Percentiles rank a stretch among this genome's conserved stretches.
These are phyloP conservation scores for Anhinga rufa DNA, from an alignment of 2,113 vertebrate genomes.

Conservation along the genomic window DNA sequence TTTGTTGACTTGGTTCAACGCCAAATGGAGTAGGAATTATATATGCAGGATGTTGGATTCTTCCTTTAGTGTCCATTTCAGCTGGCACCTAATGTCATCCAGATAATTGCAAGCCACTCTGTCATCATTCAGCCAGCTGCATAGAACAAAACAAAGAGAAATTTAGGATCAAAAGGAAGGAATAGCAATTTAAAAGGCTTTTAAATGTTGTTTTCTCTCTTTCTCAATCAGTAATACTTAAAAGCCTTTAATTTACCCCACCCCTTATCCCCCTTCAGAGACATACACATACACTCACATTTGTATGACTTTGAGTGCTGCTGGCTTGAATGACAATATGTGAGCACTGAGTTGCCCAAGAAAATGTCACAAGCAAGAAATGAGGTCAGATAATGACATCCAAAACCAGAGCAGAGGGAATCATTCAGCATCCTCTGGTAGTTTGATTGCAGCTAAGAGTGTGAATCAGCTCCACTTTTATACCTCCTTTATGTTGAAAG, in stretches of 20 bases:
- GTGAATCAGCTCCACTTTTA: constrained; percentile 35
- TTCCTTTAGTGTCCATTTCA: constrained; percentile 80
- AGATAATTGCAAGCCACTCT: constrained; percentile 73
- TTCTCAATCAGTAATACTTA: constrained; percentile 73
- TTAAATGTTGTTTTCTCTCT: constrained; percentile 79
- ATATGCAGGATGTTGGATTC: constrained; percentile 64
- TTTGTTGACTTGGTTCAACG: constrained; percentile 66
- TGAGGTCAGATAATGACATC: constrained; percentile 57
- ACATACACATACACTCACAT: neutral
- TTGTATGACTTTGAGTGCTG: constrained; percentile 41
- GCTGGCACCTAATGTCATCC: constrained; percentile 71
- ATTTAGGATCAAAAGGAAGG: constrained; percentile 69
- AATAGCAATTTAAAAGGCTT: constrained; percentile 75
- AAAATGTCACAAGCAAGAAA: constrained; percentile 62
- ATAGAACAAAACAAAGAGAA: constrained; percentile 74
- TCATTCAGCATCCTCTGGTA: constrained; percentile 52
- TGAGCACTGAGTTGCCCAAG: constrained; percentile 36
- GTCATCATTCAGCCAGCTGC: constrained; percentile 74
- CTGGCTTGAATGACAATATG: constrained; percentile 43
- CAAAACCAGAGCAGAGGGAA: constrained; percentile 52
- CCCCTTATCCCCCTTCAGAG: neutral
- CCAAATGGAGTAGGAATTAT: constrained; percentile 71
- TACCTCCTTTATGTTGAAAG: constrained; percentile 22
- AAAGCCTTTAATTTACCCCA: constrained; percentile 69
- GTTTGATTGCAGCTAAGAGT: constrained; percentile 51